These are phyloP conservation scores for Semnornis frantzii DNA, from an alignment of 2,113 vertebrate species.

Conservation along the genomic window DNA sequence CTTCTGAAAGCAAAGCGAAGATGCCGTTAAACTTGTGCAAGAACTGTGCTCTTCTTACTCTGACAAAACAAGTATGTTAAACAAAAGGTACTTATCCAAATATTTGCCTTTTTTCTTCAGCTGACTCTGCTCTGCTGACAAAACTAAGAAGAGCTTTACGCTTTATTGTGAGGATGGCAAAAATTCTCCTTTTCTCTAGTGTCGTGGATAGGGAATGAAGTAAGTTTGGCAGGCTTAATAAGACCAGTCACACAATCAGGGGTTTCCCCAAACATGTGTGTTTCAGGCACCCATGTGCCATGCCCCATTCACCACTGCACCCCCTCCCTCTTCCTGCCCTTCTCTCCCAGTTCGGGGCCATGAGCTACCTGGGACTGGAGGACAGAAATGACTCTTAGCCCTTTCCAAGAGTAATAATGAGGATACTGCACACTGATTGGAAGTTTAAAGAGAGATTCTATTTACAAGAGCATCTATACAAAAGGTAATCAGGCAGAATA, in stretches of 20 bases:
- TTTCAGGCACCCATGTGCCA: neutral
- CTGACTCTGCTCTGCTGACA: neutral
- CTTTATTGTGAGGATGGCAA: neutral
- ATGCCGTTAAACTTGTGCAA: constrained; percentile 51
- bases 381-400: too few relatives aligned
- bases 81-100: constrained; percentile 25
- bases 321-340: neutral
- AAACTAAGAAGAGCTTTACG: neutral
- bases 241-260: neutral
- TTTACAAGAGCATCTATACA: too few relatives aligned
- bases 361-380: too few relatives aligned
- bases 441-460: too few relatives aligned
- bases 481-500: too few relatives aligned
- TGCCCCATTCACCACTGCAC: neutral
- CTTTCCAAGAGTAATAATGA: too few relatives aligned
- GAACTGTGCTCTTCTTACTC: neutral
- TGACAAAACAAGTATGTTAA: constrained; percentile 31
- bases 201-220: neutral
- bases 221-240: neutral
- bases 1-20: constrained; percentile 85
- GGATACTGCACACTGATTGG: too few relatives aligned
- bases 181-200: neutral
- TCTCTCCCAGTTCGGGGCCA: neutral
- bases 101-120: constrained; percentile 10
- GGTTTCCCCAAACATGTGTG: accelerated